Evolutionary conservation across 2,797 vertebrate species (phyloP).

Genomic region (Loriculus beryllinus): DNA sequence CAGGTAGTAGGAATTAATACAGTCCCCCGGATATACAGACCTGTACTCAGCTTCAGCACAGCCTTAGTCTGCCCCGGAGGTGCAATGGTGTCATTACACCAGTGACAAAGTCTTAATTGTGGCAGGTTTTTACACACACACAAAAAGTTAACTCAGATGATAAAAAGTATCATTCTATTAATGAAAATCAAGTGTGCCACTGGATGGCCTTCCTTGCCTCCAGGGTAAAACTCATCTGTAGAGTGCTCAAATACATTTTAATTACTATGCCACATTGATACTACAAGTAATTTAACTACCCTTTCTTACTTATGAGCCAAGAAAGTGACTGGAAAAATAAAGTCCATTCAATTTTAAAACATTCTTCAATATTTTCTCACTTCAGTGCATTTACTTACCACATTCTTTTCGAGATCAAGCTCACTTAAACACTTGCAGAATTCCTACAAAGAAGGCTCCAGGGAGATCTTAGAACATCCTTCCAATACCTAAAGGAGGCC

Average conservation of each 20-base stretch:
- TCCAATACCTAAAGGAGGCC: not conserved
- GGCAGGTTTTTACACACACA: not conserved
- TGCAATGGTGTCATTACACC: not conserved
- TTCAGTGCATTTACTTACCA: not conserved
- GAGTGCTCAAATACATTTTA: constrained; percentile 29
- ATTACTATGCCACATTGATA: constrained; percentile 19
- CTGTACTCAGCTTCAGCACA: not conserved
- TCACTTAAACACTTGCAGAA: not conserved
- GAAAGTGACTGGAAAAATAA: constrained; percentile 40
- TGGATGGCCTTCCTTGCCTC: not conserved
- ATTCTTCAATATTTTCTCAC: constrained; percentile 14
- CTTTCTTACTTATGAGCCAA: constrained; percentile 49
- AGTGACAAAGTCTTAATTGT: not conserved
- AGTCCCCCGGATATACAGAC: not conserved
- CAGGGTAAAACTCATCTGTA: not conserved
- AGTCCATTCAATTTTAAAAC: constrained; percentile 21
- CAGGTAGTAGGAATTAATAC: not conserved
- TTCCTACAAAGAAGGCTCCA: not conserved
- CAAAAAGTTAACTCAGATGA: not conserved
- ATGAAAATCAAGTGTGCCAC: not conserved
- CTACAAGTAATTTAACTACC: constrained; percentile 18
- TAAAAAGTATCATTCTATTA: not conserved
- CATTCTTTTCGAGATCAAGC: not conserved
- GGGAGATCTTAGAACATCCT: not conserved
- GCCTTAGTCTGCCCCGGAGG: not conserved